Percentiles rank a stretch among this genome's conserved stretches.
Conservation (phyloP, 2,888 invertebrate species). For the Trissoscelio sp. region DNA sequence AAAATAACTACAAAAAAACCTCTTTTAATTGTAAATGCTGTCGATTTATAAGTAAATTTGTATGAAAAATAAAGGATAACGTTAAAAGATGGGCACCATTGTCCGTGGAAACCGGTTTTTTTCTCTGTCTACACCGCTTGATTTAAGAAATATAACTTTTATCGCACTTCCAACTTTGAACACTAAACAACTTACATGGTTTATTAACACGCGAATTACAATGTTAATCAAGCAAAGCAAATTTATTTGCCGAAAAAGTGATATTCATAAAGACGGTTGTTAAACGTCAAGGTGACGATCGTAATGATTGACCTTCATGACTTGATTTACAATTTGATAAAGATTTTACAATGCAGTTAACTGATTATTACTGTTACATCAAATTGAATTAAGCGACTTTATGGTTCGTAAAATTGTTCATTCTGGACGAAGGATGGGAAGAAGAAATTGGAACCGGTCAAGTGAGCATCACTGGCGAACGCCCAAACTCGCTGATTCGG, state of each 20-base stretch:
- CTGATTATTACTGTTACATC: not conserved
- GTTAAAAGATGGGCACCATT: constrained; percentile 20
- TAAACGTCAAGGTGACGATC: constrained; percentile 5
- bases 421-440: not conserved
- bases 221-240: not conserved
- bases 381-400: not conserved
- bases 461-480: constrained; percentile 22
- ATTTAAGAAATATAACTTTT: constrained; percentile 31
- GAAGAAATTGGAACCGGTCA: not conserved
- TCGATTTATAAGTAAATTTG: constrained; percentile 5
- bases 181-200: constrained; percentile 23
- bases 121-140: not conserved
- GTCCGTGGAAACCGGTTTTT: constrained; percentile 31
- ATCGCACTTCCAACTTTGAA: constrained; percentile 14
- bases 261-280: not conserved
- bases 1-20: not conserved
- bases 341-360: not conserved
- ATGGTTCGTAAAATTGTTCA: not conserved
- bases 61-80: constrained; percentile 18
- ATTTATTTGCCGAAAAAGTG: not conserved
- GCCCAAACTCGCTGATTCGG: constrained; percentile 18
- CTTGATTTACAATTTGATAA: constrained; percentile 1
- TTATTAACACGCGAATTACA: constrained; percentile 13
- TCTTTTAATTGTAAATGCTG: not conserved
- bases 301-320: not conserved